Evolutionary conservation across 1,140 invertebrate genomes (phyloP).

Genomic region (Cheumatopsyche charites): DNA sequence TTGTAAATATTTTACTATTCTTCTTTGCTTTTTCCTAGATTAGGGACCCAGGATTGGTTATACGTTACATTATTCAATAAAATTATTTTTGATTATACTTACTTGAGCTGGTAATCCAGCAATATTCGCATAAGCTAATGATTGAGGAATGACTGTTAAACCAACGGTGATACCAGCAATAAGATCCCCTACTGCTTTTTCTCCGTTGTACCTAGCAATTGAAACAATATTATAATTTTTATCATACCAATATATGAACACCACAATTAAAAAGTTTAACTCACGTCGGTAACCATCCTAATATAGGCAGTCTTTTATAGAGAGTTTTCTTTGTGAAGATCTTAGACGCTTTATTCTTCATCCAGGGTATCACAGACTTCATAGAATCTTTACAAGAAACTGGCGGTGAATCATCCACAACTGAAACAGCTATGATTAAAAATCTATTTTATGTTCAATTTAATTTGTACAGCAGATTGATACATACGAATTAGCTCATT

Average conservation of each 20-base stretch:
- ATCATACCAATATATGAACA: not conserved
- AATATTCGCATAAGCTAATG: conserved; percentile 83
- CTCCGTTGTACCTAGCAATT: conserved; percentile 63
- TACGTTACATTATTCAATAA: not conserved
- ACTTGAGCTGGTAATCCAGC: conserved; percentile 79
- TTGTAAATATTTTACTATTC: not conserved
- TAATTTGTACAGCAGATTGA: no score
- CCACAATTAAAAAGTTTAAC: conserved; percentile 37
- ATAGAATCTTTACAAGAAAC: conserved; percentile 41
- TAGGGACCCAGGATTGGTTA: not conserved
- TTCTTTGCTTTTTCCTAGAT: no score
- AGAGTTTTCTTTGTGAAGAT: conserved; percentile 70
- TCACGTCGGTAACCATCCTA: conserved; percentile 72
- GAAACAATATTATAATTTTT: conserved; percentile 14
- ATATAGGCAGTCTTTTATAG: conserved; percentile 72
- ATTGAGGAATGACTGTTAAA: conserved; percentile 82
- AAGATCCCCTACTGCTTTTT: conserved; percentile 76
- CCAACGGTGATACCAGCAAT: conserved; percentile 87
- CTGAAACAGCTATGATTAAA: conserved; percentile 9
- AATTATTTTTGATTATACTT: conserved; percentile 36
- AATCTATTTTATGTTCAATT: no score
- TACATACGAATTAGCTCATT: conserved; percentile 60
- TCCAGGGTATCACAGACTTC: conserved; percentile 45
- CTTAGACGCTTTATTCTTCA: conserved; percentile 34
- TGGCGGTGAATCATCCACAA: conserved; percentile 38